Evolutionary conservation across 2,888 invertebrate genomes (phyloP).

Genomic region (Tyria jacobaeae): DNA sequence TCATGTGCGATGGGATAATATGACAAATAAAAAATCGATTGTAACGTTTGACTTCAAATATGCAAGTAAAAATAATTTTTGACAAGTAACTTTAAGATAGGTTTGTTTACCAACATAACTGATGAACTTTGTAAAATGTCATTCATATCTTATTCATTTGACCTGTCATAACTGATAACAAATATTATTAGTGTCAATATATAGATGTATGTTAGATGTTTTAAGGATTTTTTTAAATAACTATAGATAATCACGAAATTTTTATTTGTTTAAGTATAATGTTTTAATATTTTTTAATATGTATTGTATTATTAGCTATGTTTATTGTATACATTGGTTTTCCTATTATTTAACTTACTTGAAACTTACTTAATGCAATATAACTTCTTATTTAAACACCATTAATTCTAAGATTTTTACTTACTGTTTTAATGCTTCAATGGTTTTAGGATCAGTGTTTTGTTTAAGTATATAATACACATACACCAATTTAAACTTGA

Average conservation of each 20-base stretch:
- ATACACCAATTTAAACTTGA: no score
- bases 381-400: no score
- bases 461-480: no score
- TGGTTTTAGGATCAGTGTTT: no score
- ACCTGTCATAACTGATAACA: not conserved
- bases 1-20: not conserved
- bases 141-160: conserved; percentile 1
- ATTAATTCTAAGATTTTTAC: no score
- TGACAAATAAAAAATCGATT: not conserved
- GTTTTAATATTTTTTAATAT: not conserved
- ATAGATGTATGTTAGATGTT: not conserved
- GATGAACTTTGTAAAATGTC: not conserved
- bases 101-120: conserved; percentile 22
- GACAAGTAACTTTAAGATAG: not conserved
- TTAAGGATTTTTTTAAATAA: not conserved
- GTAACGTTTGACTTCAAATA: not conserved
- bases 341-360: no score
- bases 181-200: not conserved
- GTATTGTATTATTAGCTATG: not conserved
- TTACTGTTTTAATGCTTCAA: no score
- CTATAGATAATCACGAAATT: not conserved
- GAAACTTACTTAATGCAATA: no score
- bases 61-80: not conserved
- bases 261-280: not conserved
- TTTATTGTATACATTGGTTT: no score